A percentile compares a stretch with the other conserved stretches of the same genome.
Evolutionary conservation across 1,140 invertebrate species (phyloP).

Genomic region (Archivesica marissinica): DNA sequence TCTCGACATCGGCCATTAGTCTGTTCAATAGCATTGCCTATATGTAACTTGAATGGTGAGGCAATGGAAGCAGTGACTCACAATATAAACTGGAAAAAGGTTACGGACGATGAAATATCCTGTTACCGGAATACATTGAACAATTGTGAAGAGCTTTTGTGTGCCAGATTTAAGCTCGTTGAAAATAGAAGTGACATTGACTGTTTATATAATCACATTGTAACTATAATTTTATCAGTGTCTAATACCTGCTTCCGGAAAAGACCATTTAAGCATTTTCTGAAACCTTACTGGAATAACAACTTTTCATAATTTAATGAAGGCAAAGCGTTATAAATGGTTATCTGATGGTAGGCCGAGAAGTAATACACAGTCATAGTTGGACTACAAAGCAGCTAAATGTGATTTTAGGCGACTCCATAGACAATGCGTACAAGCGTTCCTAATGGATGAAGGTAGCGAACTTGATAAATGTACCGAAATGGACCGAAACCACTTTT

Average conservation of each 20-base stretch:
- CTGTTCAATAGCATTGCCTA: not conserved
- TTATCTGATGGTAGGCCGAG: too few species aligned
- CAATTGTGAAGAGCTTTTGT: not conserved
- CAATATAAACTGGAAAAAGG: constrained; percentile 30
- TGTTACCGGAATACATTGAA: not conserved
- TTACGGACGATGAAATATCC: not conserved
- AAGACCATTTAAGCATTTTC: not conserved
- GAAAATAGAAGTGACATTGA: not conserved
- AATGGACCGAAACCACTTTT: constrained; percentile 17
- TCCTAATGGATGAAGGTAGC: not conserved
- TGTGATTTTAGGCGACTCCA: not conserved
- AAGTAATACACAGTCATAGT: too few species aligned
- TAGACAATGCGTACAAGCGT: not conserved
- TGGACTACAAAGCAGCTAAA: not conserved
- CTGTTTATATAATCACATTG: not conserved
- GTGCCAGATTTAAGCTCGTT: not conserved
- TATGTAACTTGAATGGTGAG: not conserved
- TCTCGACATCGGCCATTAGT: constrained; percentile 23
- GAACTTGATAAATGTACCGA: not conserved
- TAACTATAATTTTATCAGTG: not conserved
- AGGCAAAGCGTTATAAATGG: too few species aligned
- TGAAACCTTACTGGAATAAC: constrained; percentile 26
- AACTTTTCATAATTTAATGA: too few species aligned
- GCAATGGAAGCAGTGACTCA: not conserved
- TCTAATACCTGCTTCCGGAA: not conserved